Percentiles rank a stretch among this genome's conserved stretches.
phyloP scores from a whole-genome alignment of 2,797 vertebrate species.

The Pagetopsis macropterus region DNA sequence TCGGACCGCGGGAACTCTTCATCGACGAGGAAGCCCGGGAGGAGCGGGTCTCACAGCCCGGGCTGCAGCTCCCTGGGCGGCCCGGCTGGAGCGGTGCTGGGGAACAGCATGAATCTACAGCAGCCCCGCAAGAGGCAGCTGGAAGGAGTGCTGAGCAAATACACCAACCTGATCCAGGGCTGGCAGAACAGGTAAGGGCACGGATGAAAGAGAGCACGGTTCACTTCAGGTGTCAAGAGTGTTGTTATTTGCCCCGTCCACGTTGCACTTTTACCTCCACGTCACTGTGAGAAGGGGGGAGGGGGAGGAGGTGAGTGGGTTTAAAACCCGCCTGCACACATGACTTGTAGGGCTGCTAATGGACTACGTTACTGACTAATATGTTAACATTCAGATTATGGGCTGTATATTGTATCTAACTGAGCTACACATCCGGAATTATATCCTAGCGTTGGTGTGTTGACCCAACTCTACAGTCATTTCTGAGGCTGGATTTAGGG shows the following conservation, averaged over 20 bases:
- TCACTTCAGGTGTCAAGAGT: constrained; percentile 35
- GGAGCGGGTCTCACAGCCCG: constrained; percentile 76
- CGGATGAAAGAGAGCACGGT: neutral
- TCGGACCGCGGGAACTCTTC: constrained; percentile 71
- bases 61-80: constrained; percentile 73
- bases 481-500: no score
- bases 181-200: constrained; percentile 95
- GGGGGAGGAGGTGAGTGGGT: constrained; percentile 12
- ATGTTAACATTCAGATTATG: neutral
- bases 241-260: constrained; percentile 72
- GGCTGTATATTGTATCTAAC: neutral
- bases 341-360: constrained; percentile 7
- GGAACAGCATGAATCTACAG: constrained; percentile 73
- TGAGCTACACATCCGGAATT: neutral
- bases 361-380: neutral
- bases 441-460: neutral
- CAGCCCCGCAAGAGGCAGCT: constrained; percentile 82
- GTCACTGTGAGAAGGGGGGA: constrained; percentile 47
- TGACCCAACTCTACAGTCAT: neutral
- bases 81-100: constrained; percentile 61
- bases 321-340: constrained; percentile 8
- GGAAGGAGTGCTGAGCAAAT: constrained; percentile 96
- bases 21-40: constrained; percentile 64
- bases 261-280: constrained; percentile 75
- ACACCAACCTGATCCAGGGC: constrained; percentile 97